phyloP scores from a whole-genome alignment of 2,113 vertebrate species.

The Xiphorhynchus elegans region DNA sequence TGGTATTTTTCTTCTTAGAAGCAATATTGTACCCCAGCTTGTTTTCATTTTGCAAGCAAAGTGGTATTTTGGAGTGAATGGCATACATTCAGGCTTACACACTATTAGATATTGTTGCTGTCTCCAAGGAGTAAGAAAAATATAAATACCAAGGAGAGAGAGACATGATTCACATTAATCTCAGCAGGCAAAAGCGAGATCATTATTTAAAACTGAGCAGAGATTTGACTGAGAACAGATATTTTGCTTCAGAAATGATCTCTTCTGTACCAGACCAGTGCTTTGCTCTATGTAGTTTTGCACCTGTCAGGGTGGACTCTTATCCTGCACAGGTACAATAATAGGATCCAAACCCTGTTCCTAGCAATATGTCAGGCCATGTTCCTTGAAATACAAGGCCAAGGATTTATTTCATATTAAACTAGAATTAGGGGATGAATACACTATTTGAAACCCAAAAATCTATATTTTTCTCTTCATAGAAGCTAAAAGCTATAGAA shows the following conservation, averaged over 20 bases:
- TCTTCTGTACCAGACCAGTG: not conserved
- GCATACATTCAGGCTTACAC: not conserved
- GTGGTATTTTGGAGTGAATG: not conserved
- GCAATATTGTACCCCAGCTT: not conserved
- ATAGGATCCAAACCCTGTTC: not conserved
- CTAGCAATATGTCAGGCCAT: fast-evolving
- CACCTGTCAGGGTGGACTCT: not conserved
- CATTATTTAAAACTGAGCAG: not conserved
- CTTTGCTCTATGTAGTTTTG: not conserved
- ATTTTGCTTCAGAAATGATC: not conserved
- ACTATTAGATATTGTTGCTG: not conserved
- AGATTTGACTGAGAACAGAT: not conserved
- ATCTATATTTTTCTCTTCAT: not conserved
- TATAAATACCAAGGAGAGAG: not conserved
- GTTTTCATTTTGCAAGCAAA: not conserved
- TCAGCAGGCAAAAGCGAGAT: not conserved
- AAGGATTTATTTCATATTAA: not conserved
- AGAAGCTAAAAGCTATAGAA: not conserved
- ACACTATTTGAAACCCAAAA: not conserved
- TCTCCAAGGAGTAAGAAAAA: not conserved
- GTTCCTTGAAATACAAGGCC: not conserved
- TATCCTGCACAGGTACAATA: not conserved
- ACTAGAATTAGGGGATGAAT: not conserved
- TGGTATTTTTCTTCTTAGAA: not conserved
- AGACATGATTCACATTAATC: not conserved